Conservation (phyloP, 2,888 invertebrate genomes). For the Mythimna pallens region DNA sequence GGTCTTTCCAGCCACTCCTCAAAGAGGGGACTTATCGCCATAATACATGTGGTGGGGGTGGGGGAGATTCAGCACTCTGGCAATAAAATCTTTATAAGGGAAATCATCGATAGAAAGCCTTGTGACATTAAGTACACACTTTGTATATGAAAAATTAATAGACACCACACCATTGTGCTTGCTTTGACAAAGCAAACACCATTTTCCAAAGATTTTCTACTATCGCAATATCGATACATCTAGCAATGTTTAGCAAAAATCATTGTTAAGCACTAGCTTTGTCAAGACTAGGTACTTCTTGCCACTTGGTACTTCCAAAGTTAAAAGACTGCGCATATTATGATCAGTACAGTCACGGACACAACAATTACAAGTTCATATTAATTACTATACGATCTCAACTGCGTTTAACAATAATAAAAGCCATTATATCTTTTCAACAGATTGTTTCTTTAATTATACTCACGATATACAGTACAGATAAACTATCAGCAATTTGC, state of each 20-base stretch:
- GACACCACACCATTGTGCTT: not conserved
- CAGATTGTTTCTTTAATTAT: slow-evolving; percentile 64
- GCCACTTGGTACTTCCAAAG: slow-evolving; percentile 11
- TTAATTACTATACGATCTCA: slow-evolving; percentile 59
- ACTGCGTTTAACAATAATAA: slow-evolving; percentile 58
- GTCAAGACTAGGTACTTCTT: not conserved
- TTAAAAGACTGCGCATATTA: slow-evolving; percentile 26
- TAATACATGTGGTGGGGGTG: not conserved
- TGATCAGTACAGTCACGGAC: slow-evolving; percentile 44
- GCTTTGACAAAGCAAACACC: not conserved
- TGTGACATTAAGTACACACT: not conserved
- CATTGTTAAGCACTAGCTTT: not conserved
- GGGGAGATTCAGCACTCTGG: not conserved
- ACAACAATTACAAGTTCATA: slow-evolving; percentile 48
- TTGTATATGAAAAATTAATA: not conserved
- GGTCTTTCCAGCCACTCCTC: too few species aligned
- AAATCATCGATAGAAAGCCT: not conserved
- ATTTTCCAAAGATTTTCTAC: not conserved
- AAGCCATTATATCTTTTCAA: slow-evolving; percentile 61
- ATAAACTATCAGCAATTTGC: slow-evolving; percentile 65
- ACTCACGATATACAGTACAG: slow-evolving; percentile 64
- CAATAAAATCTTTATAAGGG: not conserved
- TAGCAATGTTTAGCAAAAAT: not conserved
- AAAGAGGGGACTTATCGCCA: too few species aligned
- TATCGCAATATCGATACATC: too few species aligned